A percentile compares a stretch with the other conserved stretches of the same genome.
Conservation (phyloP, 2,113 vertebrate genomes). For the Pandion haliaetus region DNA sequence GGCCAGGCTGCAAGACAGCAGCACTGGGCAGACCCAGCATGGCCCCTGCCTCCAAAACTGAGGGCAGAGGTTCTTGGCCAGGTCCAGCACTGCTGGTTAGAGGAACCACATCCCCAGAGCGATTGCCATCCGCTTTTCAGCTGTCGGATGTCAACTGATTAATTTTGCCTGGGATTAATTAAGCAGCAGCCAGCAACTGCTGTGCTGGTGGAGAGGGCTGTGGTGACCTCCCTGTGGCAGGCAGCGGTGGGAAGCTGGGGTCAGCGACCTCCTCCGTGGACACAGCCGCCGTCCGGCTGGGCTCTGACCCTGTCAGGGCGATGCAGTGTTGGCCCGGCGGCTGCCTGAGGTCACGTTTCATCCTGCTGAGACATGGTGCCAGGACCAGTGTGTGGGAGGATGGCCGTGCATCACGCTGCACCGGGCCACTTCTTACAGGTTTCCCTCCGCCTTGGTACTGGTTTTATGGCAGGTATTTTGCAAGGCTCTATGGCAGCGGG, state of each 20-base stretch:
- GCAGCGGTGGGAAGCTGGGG: not conserved
- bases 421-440: rapidly evolving
- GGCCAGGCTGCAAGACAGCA: not conserved
- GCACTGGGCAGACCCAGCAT: rapidly evolving
- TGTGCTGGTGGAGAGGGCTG: rapidly evolving
- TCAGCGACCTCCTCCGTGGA: not conserved
- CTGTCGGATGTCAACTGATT: conserved; percentile 59
- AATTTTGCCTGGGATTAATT: conserved; percentile 64
- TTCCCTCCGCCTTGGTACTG: not conserved
- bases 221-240: not conserved
- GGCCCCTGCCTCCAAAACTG: not conserved
- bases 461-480: not conserved
- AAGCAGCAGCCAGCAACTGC: not conserved
- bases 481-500: not conserved
- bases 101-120: not conserved
- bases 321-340: rapidly evolving
- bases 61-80: rapidly evolving
- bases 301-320: not conserved
- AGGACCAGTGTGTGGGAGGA: rapidly evolving
- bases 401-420: rapidly evolving
- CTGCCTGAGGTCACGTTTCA: not conserved
- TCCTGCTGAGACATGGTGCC: rapidly evolving
- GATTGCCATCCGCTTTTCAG: not conserved
- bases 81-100: not conserved
- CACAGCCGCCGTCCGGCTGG: rapidly evolving